Evolutionary conservation across 2,113 vertebrate genomes (phyloP), one percentile per base, ranked within the genome.

Genomic region (Cynocephalus volans): DNA sequence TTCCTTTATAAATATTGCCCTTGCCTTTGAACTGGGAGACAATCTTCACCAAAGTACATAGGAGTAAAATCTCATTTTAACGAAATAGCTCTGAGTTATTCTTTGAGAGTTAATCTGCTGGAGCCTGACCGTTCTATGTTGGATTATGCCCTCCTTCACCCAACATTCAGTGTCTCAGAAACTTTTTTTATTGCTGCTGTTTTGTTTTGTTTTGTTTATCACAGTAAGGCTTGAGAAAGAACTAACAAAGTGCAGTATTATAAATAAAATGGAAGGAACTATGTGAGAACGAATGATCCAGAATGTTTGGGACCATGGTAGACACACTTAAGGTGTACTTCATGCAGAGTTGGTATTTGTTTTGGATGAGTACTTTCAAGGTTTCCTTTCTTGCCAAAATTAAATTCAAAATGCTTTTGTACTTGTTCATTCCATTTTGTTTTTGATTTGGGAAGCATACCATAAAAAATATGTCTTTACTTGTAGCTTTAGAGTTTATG

Each of bases 201-300:
- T 41, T 41, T 41, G 41, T 33, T 75, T 88, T n/a, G 19, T 62
- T 62, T 8, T 91, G 79, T 93, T 97, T 69, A 81, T 83, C 36
- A 28, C 4, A 62, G 24, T 23, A 62, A 81, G 1, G 12, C 15
- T 77, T 58, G 48, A 89, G 72, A 95, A 92, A 84, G 41, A 95
- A 95, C 36, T 67, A 54, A 85, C 48, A 48, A 69, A 75, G 8
- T 50, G 65, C 56, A 96, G n/a, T 75, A 45, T 65, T 75, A 52
- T 56, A 64, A 48, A 83, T 56, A 2, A 88, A 90, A 80, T 90
- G 23, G 36, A 91, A 76, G 31, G 76, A 8, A 88, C 26, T 65
- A 15, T 72, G 87, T 50, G 45, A 62, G 69, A 93, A 84, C 90
- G 6, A 88, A 88, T 64, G 85, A 54, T 72, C 31, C 73, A 60